phyloP scores from a whole-genome alignment of 2,888 invertebrate genomes.

The Platerodrilus igneus region DNA sequence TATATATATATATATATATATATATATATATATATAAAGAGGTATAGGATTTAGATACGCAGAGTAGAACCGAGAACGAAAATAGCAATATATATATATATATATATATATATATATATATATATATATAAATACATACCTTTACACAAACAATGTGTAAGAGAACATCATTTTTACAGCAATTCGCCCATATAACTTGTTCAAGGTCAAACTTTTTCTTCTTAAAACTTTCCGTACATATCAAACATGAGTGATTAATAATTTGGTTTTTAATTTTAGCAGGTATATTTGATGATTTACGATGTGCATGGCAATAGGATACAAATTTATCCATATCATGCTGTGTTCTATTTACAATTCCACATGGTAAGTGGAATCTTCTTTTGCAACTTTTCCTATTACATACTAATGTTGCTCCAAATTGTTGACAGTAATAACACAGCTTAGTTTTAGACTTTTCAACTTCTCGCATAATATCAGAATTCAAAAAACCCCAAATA shows the following conservation, averaged over 20 bases:
- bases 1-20: too few species aligned
- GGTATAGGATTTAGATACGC: too few species aligned
- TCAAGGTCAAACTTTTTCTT: neutral
- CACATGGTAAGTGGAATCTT: conserved; percentile 74
- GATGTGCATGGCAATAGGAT: conserved; percentile 11
- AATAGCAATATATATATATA: too few species aligned
- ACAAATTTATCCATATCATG: conserved; percentile 9
- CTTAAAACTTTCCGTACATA: conserved; percentile 16
- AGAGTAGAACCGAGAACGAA: too few species aligned
- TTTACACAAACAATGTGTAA: conserved; percentile 15
- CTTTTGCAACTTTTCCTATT: conserved; percentile 58
- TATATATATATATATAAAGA: too few species aligned
- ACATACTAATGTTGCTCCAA: conserved; percentile 71
- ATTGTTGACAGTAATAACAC: conserved; percentile 63
- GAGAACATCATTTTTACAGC: conserved; percentile 14
- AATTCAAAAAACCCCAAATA: conserved; percentile 65
- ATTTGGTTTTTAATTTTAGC: conserved; percentile 7
- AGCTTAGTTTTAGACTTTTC: conserved; percentile 50
- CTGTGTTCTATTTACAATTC: conserved; percentile 48
- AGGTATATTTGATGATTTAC: conserved; percentile 12
- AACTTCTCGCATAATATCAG: conserved; percentile 65
- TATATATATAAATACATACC: conserved; percentile 6
- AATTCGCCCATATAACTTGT: conserved; percentile 13
- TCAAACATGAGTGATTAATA: conserved; percentile 10
- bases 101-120: too few species aligned